These are phyloP conservation scores for Heliconius hermathena DNA, from an alignment of 1,140 invertebrate genomes.

Conservation along the genomic window DNA sequence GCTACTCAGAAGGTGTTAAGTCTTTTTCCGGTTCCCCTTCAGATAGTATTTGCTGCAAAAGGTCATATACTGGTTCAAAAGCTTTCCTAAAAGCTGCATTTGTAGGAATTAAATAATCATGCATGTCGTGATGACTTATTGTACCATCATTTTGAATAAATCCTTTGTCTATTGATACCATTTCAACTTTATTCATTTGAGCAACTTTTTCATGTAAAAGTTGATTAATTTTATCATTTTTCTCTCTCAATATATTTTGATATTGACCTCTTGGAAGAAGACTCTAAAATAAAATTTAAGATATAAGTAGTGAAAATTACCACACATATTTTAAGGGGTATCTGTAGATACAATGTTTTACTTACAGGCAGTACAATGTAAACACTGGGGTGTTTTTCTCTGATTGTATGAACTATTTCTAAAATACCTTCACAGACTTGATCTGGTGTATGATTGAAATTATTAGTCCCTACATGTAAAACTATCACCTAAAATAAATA, in stretches of 20 bases:
- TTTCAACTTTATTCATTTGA: conserved; percentile 84
- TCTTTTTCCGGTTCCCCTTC: conserved; percentile 88
- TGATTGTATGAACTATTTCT: conserved; percentile 88
- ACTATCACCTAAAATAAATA: conserved; percentile 87
- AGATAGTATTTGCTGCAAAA: conserved; percentile 87
- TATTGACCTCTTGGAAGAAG: conserved; percentile 92
- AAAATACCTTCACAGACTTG: conserved; percentile 91
- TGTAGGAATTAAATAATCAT: conserved; percentile 93
- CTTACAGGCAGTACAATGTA: conserved; percentile 92
- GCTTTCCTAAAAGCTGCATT: conserved; percentile 91
- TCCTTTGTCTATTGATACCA: conserved; percentile 88
- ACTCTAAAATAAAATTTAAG: conserved; percentile 84
- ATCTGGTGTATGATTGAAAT: conserved; percentile 88
- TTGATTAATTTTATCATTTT: conserved; percentile 88
- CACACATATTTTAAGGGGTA: neutral
- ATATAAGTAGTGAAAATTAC: neutral
- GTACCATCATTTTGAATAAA: conserved; percentile 89
- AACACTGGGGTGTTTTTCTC: conserved; percentile 88
- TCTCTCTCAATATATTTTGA: conserved; percentile 89
- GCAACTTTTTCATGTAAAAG: conserved; percentile 84
- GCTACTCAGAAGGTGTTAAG: conserved; percentile 86
- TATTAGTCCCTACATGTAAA: conserved; percentile 93
- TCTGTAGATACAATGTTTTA: conserved; percentile 41
- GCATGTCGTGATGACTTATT: conserved; percentile 93
- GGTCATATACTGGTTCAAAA: conserved; percentile 90